Evolutionary conservation across 2,888 invertebrate species (phyloP), one percentile per base, ranked within the genome.

Genomic region (Eilema depressum): DNA sequence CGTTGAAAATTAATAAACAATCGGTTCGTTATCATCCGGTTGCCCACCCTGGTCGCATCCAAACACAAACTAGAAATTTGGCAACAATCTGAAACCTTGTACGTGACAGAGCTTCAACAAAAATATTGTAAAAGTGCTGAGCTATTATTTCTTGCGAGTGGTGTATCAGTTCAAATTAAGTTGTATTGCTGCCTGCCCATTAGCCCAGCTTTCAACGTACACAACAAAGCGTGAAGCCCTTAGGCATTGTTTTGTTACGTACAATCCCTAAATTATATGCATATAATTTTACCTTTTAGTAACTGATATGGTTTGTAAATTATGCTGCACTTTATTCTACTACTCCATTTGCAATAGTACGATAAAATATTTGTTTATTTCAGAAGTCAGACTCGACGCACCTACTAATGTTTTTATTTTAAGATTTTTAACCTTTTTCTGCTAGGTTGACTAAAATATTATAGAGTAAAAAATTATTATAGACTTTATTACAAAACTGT

Each of bases 121-220:
- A 37, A 2, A 37, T 12, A 37, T 33, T 37, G 12, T 37, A 12
- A 37, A 37, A 37, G 12, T 37, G 11, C 33, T 37, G 33, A 12
- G 33, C 41, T 41, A 41, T 17, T 17, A 41, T 41, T 41, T 41
- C 14, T 17, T 17, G 41, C 3, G 4, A 17, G 14, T 41, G 41
- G 41, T 14, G 14, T 56, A 56, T 26, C 25, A 33, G 30, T 57
- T 59, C 17, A 33, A 61, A 17, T 26, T 66, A 77, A 81, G 80
- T 82, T 76, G 75, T 76, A 70, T 74, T 75, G 74, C 74, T 71
- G 75, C 78, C 68, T 78, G 69, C 76, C n/a, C n/a, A 78, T 75
- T 76, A 68, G 71, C 41, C n/a, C 2, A 68, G 78, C 79, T 79
- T 81, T 81, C 73, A 83, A 70, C 71, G 78, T 60, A 75, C 56